Evolutionary conservation across 2,888 invertebrate genomes (phyloP), one percentile per base, ranked within the genome.

Genomic region (Hydroisotoma schaefferi): DNA sequence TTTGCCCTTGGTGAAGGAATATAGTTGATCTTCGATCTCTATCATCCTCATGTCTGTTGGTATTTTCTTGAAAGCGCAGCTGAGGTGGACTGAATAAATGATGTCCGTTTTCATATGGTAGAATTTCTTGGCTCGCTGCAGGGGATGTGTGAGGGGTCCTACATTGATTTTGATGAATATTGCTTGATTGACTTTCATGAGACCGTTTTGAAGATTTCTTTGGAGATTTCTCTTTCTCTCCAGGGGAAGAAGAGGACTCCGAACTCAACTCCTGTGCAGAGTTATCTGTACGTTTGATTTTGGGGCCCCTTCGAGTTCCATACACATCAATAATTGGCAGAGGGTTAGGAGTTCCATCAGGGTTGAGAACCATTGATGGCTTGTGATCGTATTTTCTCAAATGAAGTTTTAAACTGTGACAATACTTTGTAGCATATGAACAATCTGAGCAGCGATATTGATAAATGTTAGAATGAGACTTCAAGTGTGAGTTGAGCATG

Each of bases 381-480:
- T 78, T 77, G 77, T 99, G 99, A 26, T 83, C 81, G 76, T 95
- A 93, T 76, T 95, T 97, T 40, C 93, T 83, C 43, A 98, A 80
- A 77, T 99, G 99, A 25, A 94, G 81, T 78, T 99, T 99, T 52
- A 99, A 80, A 20, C 94, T 94, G 79, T 99, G 98, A 74, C 94
- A 94, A 76, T 99, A 99, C 76, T 99, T 99, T 23, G 97, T 95
- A 6, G 91, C 94, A 76, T 98, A 99, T 57, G 87, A 86, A 77
- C 99, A 99, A 75, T 94, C 88, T 0, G 87, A 81, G 76, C 99
- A 99, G 37, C 91, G 84, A 77, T 93, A 97, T 75, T 93, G 94
- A 75, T 94, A 94, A 1, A 94, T 81, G 69, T 87, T 88, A 0
- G 90, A 90, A 26, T 71, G 71, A 52, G 65, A 65, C 44, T 71